Percentiles rank a stretch among this genome's conserved stretches.
Evolutionary conservation across 2,113 vertebrate genomes (phyloP).

Genomic region (Oncorhynchus masou): DNA sequence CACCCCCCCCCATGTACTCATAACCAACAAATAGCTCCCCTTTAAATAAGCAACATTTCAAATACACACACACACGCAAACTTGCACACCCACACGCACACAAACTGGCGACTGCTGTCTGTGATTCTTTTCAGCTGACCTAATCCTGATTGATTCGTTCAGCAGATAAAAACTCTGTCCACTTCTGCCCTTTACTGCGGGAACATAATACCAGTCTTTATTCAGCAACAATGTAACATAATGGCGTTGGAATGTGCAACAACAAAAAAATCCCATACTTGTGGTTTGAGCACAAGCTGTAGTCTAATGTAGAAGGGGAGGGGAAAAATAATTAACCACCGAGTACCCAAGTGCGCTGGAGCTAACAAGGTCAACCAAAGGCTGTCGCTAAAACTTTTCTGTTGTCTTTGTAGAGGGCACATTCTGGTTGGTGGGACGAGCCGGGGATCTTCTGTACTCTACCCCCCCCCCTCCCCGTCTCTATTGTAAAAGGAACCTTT

Average conservation of each 20-base stretch:
- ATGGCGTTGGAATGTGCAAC: constrained; percentile 96
- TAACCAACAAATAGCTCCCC: constrained; percentile 80
- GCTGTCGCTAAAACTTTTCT: constrained; percentile 65
- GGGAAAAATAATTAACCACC: constrained; percentile 83
- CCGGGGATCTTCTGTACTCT: constrained; percentile 11
- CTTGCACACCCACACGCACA: constrained; percentile 59
- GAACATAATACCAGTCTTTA: constrained; percentile 99
- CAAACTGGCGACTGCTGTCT: constrained; percentile 86
- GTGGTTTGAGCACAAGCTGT: constrained; percentile 83
- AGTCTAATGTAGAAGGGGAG: constrained; percentile 80
- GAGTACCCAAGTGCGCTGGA: constrained; percentile 81
- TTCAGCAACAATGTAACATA: constrained; percentile 98
- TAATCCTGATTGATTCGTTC: constrained; percentile 99
- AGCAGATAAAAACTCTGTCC: constrained; percentile 99
- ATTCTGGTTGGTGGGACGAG: constrained; percentile 34
- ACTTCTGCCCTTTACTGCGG: constrained; percentile 98
- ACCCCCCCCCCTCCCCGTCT: not conserved
- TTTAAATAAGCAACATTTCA: not conserved
- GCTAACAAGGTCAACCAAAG: constrained; percentile 81
- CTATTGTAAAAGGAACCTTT: constrained; percentile 50
- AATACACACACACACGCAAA: constrained; percentile 63
- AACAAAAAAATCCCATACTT: constrained; percentile 83
- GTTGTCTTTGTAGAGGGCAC: constrained; percentile 27
- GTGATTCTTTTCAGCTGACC: constrained; percentile 99
- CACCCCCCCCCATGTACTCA: constrained; percentile 82